Base-by-base conservation (phyloP, 2,797 vertebrate genomes). In the Serranus cabrilla region DNA sequence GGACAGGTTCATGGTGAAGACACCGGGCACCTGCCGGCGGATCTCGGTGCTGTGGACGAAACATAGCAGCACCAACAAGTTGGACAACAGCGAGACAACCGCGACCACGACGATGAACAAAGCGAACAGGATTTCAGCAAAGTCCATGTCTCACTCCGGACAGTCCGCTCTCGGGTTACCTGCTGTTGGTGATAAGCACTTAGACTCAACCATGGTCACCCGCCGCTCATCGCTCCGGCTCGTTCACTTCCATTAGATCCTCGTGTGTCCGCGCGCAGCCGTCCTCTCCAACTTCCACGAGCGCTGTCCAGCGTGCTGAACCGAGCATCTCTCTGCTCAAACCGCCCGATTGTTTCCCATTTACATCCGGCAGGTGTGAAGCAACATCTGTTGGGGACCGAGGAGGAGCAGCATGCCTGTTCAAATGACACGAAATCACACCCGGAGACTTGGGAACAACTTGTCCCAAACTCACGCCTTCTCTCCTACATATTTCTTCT, bases 1-100 rank as follows among this genome's bases (percentile, higher is more conserved):
- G 11, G 95, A 96, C 91, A 95, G 84, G 90, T 96, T 97, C 93
- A 95, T 95, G 92, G 94, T 96, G 93, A 96, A 96, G 17, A 97
- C 88, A 27, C 96, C 96, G 61, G 95, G 94, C 34, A 96, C 96
- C 89, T 96, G 96, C 59, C 94, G 94, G 88, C 96, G 96, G 70
- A 96, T 96, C 92, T 97, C 95, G 80, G 93, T 92, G 90, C 97
- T 96, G 93, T 92, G 94, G 75, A 96, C 76, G 82, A 97, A 95
- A 74, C 96, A 95, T 95, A 96, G 90, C 92, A 97, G 95, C 92
- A 96, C 96, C 90, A 95, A 92, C 71, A 96, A 92, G 84, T 94
- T 96, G 60, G 96, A 95, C 88, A 96, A 81, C 86, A 96, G 88
- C 4, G 95, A 96, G 37, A 95, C 91, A 5, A 96, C 91, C 79